Evolutionary conservation across 2,113 vertebrate species (phyloP).

Genomic region (Silurus meridionalis): DNA sequence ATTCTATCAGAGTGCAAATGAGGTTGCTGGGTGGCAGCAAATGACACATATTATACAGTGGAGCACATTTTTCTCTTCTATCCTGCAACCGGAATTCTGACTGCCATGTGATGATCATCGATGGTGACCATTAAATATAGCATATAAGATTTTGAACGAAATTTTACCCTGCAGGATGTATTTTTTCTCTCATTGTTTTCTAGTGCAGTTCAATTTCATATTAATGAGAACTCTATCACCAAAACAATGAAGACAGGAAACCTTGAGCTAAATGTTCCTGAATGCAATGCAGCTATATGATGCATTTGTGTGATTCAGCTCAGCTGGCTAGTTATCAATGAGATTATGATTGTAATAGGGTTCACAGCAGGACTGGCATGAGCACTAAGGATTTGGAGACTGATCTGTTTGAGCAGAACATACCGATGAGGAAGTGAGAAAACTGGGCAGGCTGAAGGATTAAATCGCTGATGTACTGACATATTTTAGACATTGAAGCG

Average conservation of each 20-base stretch:
- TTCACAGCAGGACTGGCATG: not conserved
- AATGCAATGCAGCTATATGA: not conserved
- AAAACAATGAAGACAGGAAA: not conserved
- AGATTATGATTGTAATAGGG: not conserved
- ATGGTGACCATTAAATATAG: not conserved
- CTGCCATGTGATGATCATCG: not conserved
- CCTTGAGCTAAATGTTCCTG: not conserved
- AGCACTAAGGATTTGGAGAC: not conserved
- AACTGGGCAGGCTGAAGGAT: not conserved
- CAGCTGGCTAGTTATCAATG: too few species aligned
- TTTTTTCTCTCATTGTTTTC: not conserved
- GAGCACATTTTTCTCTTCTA: not conserved
- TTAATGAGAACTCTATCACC: not conserved
- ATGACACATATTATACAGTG: not conserved
- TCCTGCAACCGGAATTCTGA: not conserved
- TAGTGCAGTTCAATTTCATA: not conserved
- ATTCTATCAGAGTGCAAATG: constrained; percentile 4
- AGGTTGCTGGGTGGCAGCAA: not conserved
- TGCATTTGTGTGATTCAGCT: too few species aligned
- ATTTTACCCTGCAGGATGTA: not conserved
- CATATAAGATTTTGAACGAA: not conserved
- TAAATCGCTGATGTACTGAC: not conserved
- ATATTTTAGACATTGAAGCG: not conserved
- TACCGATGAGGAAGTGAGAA: not conserved
- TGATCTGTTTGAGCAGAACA: not conserved